These are phyloP conservation scores for Meloidogyne hapla DNA, from an alignment of 1,140 invertebrate species.

Conservation along the genomic window DNA sequence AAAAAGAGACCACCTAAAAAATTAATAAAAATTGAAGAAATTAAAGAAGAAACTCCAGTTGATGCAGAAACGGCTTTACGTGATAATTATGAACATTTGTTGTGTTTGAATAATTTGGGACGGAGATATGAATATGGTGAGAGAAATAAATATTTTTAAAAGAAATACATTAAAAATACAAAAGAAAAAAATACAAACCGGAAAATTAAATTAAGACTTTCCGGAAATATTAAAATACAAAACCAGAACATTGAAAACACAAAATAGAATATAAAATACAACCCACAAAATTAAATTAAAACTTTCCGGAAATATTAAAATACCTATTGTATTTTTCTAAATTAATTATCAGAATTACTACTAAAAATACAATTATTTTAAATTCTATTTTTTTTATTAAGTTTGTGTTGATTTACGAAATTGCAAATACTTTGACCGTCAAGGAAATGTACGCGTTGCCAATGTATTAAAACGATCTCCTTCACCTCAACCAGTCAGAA, in stretches of 20 bases:
- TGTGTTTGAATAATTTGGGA: slow-evolving; percentile 1
- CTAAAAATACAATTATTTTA: background rate
- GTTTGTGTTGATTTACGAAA: background rate
- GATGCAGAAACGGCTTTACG: background rate
- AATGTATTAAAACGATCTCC: background rate
- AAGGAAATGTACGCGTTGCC: background rate
- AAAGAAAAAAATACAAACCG: too few relatives aligned
- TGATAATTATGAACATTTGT: background rate
- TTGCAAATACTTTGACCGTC: background rate
- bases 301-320: too few relatives aligned
- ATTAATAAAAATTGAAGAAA: background rate
- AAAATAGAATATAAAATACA: too few relatives aligned
- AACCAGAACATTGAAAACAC: too few relatives aligned
- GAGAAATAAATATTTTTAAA: background rate
- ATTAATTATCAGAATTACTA: too few relatives aligned
- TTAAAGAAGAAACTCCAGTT: background rate
- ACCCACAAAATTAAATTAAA: too few relatives aligned
- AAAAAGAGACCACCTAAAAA: background rate
- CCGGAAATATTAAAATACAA: too few relatives aligned
- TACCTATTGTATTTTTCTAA: too few relatives aligned
- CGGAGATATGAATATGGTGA: background rate
- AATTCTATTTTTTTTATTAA: background rate
- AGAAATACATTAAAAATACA: too few relatives aligned
- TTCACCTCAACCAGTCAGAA: background rate
- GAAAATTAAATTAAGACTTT: too few relatives aligned